Evolutionary conservation across 2,797 vertebrate species (phyloP).

Genomic region (Sparus aurata): DNA sequence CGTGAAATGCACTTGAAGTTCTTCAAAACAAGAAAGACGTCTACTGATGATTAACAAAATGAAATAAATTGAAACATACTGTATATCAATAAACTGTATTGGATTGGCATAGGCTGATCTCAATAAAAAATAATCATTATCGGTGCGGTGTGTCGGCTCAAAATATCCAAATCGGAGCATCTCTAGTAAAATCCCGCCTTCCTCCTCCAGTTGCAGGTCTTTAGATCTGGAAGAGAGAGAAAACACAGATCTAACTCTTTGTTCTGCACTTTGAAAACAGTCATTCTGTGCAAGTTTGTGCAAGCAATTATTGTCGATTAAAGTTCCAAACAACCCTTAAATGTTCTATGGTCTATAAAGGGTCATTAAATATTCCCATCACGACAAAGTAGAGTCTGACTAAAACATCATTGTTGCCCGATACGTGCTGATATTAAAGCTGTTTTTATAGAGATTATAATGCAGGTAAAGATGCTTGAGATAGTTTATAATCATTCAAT

Average conservation of each 20-base stretch:
- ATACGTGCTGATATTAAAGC: too few species aligned
- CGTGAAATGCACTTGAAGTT: conserved; percentile 55
- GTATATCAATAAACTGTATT: conserved; percentile 60
- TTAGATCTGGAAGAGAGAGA: conserved; percentile 73
- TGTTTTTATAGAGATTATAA: too few species aligned
- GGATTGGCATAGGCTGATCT: conserved; percentile 71
- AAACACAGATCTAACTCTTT: background rate
- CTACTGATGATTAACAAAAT: conserved; percentile 49
- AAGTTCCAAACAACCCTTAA: too few species aligned
- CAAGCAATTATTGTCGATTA: too few species aligned
- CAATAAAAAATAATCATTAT: conserved; percentile 66
- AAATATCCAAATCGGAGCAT: conserved; percentile 65
- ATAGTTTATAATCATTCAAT: too few species aligned
- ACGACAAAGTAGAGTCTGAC: too few species aligned
- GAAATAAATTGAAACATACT: conserved; percentile 45
- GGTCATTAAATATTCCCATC: too few species aligned
- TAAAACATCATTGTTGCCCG: too few species aligned
- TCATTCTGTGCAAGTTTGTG: background rate
- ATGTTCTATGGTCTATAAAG: too few species aligned
- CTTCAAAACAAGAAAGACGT: conserved; percentile 45
- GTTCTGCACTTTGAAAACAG: background rate
- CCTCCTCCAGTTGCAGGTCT: conserved; percentile 58
- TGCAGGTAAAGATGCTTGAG: too few species aligned
- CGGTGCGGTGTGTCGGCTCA: conserved; percentile 54
- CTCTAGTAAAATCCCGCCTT: conserved; percentile 68